phyloP scores from a whole-genome alignment of 2,113 vertebrate species.

The Herpailurus yagouaroundi region DNA sequence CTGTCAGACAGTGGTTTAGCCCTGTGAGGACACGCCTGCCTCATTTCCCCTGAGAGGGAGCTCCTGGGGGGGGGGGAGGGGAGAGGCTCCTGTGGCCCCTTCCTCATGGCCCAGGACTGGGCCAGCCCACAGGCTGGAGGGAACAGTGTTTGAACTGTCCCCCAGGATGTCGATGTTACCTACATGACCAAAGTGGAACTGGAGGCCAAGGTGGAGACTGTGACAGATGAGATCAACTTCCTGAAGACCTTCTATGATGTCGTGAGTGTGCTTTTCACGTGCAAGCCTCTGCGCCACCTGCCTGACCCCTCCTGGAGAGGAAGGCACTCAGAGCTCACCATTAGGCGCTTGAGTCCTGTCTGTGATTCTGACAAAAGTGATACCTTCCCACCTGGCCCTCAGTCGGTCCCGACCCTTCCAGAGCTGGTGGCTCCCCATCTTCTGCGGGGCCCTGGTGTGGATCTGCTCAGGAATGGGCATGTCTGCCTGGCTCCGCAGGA shows the following conservation, averaged over 20 bases:
- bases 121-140: background rate
- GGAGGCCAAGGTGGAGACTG: constrained; percentile 80
- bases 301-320: background rate
- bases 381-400: background rate
- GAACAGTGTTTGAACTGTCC: background rate
- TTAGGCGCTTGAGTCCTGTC: background rate
- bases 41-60: background rate
- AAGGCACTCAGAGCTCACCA: background rate
- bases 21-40: background rate
- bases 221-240: constrained; percentile 83
- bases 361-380: background rate
- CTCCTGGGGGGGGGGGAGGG: fast-evolving
- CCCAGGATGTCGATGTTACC: constrained; percentile 84
- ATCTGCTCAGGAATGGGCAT: background rate
- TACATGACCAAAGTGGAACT: constrained; percentile 85
- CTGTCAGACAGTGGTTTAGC: background rate
- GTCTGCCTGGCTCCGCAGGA: constrained; percentile 83
- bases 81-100: background rate
- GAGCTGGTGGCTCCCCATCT: too few species aligned
- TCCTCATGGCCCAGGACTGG: background rate
- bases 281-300: background rate
- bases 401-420: background rate
- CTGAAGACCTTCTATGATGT: constrained; percentile 70
- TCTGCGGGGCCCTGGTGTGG: background rate
- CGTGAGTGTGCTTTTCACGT: constrained; percentile 63